Conservation (phyloP, 2,113 vertebrate genomes). For the Eulacestoma nigropectus region DNA sequence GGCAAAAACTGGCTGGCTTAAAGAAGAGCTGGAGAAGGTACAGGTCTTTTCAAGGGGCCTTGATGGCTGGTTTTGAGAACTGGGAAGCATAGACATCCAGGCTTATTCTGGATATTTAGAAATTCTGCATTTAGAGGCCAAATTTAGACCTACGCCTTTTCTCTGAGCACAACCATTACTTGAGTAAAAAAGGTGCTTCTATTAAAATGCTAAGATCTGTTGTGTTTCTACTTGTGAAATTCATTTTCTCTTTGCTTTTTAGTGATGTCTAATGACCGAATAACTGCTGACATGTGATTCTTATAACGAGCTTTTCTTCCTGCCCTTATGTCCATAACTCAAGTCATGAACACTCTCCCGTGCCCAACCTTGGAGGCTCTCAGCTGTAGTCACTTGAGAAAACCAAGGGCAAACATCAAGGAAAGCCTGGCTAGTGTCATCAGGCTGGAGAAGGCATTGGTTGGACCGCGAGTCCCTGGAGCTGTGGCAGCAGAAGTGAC, state of each 20-base stretch:
- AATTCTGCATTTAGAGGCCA: not conserved
- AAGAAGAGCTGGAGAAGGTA: not conserved
- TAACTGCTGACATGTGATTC: not conserved
- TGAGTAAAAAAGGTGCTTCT: not conserved
- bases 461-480: not conserved
- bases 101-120: not conserved
- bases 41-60: not conserved
- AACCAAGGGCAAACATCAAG: not conserved
- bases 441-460: not conserved
- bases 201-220: not conserved
- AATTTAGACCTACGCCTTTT: not conserved
- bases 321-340: not conserved
- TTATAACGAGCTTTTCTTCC: not conserved
- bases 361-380: not conserved
- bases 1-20: not conserved
- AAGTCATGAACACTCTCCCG: not conserved
- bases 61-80: not conserved
- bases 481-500: rapidly evolving
- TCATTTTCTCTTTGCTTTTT: not conserved
- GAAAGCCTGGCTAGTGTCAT: not conserved
- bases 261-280: not conserved
- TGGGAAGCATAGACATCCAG: not conserved
- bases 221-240: not conserved
- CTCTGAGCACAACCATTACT: not conserved
- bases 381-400: not conserved